Conservation (phyloP, 2,113 vertebrate species). For the Stegastes partitus region DNA sequence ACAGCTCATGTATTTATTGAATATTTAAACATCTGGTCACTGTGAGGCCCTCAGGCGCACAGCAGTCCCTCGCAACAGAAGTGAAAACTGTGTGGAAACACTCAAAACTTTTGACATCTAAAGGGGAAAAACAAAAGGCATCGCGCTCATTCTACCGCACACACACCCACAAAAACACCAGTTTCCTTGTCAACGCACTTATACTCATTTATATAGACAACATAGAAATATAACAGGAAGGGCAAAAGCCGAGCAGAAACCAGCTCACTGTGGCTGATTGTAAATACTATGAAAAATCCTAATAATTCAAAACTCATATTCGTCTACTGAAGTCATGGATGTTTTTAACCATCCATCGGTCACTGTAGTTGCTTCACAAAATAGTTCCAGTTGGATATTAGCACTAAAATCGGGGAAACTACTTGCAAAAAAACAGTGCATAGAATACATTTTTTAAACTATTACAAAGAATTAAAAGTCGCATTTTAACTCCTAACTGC, state of each 20-base stretch:
- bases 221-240: not conserved
- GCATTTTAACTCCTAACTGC: not conserved
- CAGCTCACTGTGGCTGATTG: not conserved
- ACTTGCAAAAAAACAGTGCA: not conserved
- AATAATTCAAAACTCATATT: constrained; percentile 13
- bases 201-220: constrained; percentile 7
- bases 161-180: constrained; percentile 12
- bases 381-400: not conserved
- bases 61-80: not conserved
- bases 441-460: not conserved
- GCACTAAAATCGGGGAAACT: too few relatives aligned
- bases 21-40: constrained; percentile 6
- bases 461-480: constrained; percentile 5
- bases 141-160: not conserved
- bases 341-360: not conserved
- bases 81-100: not conserved
- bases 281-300: constrained; percentile 23
- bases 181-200: not conserved
- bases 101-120: not conserved
- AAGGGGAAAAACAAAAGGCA: not conserved
- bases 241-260: not conserved
- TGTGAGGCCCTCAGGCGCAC: not conserved
- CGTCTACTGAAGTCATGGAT: not conserved
- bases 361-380: not conserved
- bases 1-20: constrained; percentile 18